These are phyloP conservation scores for Nebria brevicollis DNA, from an alignment of 2,888 invertebrate genomes.

Conservation along the genomic window DNA sequence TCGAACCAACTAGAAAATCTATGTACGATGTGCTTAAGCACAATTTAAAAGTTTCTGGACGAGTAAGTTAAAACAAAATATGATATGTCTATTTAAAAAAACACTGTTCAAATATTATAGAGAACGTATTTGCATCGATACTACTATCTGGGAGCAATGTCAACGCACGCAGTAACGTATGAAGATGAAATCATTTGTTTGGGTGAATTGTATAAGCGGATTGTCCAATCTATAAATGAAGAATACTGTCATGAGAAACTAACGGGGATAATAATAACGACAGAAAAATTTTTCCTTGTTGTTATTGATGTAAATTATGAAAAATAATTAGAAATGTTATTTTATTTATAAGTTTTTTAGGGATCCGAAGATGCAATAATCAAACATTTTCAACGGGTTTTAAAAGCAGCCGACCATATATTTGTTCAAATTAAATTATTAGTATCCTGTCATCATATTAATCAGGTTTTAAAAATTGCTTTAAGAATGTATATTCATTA, in stretches of 20 bases:
- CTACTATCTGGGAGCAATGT: conserved; percentile 62
- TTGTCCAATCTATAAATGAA: conserved; percentile 55
- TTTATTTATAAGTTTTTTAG: conserved; percentile 53
- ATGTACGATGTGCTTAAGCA: conserved; percentile 48
- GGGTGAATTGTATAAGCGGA: conserved; percentile 55
- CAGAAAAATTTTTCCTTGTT: conserved; percentile 51
- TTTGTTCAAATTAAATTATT: conserved; percentile 62
- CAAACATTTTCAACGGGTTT: conserved; percentile 62
- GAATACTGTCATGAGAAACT: conserved; percentile 51
- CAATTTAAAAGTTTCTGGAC: conserved; percentile 49
- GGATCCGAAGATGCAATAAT: conserved; percentile 66
- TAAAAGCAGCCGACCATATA: conserved; percentile 50
- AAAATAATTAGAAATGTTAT: conserved; percentile 7
- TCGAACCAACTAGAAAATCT: conserved; percentile 47
- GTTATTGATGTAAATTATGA: conserved; percentile 55
- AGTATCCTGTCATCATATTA: conserved; percentile 64
- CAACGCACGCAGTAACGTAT: not conserved
- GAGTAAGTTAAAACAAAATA: conserved; percentile 45
- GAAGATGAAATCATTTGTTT: not conserved
- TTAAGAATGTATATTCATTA: conserved; percentile 49
- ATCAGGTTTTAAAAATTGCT: conserved; percentile 50
- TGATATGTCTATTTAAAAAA: conserved; percentile 46
- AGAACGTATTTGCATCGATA: conserved; percentile 65
- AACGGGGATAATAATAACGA: conserved; percentile 50
- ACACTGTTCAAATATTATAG: conserved; percentile 55